These are phyloP conservation scores for Chunga burmeisteri DNA, from an alignment of 2,113 vertebrate species.

Conservation along the genomic window DNA sequence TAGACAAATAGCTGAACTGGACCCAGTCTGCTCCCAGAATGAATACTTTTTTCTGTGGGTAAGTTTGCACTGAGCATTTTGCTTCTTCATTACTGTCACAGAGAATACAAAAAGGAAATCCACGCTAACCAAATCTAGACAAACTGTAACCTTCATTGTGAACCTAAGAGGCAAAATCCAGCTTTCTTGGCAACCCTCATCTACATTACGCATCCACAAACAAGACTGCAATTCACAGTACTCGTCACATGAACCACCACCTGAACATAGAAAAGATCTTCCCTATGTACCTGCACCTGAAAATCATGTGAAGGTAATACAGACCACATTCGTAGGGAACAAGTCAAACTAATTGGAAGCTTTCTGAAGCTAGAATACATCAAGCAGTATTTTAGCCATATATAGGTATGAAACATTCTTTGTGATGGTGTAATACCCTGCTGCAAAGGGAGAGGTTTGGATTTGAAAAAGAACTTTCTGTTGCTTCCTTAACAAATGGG, in stretches of 20 bases:
- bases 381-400: background rate
- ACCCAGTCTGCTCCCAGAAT: background rate
- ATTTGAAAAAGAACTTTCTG: constrained; percentile 9
- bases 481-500: constrained; percentile 37
- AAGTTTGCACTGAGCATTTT: background rate
- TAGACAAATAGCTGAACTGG: background rate
- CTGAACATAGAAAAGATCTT: background rate
- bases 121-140: background rate
- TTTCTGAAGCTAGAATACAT: background rate
- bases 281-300: background rate
- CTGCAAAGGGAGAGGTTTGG: constrained; percentile 11
- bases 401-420: background rate
- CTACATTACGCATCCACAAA: background rate
- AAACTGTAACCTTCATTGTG: background rate
- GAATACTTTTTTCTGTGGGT: background rate
- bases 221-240: background rate
- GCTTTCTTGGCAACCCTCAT: background rate
- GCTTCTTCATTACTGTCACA: background rate
- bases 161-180: background rate
- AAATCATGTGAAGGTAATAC: background rate
- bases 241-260: background rate
- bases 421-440: background rate
- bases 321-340: background rate
- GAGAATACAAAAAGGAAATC: background rate
- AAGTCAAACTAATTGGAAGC: background rate